These are phyloP conservation scores for Drosophila phalerata DNA, from an alignment of 2,888 invertebrate genomes.

Conservation along the genomic window DNA sequence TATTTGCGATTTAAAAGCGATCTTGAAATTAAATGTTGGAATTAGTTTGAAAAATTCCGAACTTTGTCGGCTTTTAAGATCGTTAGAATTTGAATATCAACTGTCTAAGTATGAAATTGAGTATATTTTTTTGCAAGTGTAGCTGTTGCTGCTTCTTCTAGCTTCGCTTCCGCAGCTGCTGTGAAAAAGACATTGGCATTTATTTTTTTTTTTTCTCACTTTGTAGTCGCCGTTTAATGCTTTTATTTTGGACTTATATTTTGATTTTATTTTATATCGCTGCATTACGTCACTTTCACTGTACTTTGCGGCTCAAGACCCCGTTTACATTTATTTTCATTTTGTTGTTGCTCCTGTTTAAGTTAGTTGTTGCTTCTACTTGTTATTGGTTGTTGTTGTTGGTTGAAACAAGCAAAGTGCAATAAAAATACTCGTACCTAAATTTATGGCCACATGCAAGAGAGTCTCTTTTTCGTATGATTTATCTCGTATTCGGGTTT, in stretches of 20 bases:
- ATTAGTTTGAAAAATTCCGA: too few species aligned
- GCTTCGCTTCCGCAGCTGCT: conserved; percentile 37
- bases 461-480: conserved; percentile 58
- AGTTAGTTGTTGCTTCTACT: conserved; percentile 47
- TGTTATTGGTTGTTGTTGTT: conserved; percentile 48
- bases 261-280: conserved; percentile 15
- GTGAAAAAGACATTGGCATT: conserved; percentile 61
- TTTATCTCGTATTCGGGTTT: conserved; percentile 52
- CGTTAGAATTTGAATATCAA: too few species aligned
- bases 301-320: conserved; percentile 65
- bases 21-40: too few species aligned
- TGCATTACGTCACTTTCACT: conserved; percentile 76
- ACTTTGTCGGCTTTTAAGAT: too few species aligned
- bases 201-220: conserved; percentile 53
- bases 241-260: conserved; percentile 50
- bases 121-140: too few species aligned
- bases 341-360: conserved; percentile 12
- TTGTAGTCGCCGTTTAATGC: conserved; percentile 64
- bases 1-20: too few species aligned
- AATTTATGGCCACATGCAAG: conserved; percentile 66
- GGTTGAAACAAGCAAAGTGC: conserved; percentile 67
- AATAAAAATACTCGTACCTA: conserved; percentile 67
- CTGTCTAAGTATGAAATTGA: too few species aligned
- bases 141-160: conserved; percentile 18
- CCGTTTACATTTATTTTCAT: conserved; percentile 39